phyloP scores from a whole-genome alignment of 1,140 invertebrate genomes.

The Paracyclopina nana region DNA sequence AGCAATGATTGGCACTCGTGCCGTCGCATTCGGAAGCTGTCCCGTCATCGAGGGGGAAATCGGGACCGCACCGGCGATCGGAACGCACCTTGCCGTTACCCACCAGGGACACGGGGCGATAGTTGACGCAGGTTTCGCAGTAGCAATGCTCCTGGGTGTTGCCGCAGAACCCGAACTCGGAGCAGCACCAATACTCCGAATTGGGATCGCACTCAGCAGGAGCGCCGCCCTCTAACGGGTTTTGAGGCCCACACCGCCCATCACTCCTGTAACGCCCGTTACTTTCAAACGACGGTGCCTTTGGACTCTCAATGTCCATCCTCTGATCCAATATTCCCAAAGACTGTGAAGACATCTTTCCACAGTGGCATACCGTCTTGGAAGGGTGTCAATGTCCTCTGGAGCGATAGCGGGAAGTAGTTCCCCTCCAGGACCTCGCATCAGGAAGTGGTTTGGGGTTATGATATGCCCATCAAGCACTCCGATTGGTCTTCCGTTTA shows the following conservation, averaged over 20 bases:
- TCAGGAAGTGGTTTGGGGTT: no score
- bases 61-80: conserved; percentile 19
- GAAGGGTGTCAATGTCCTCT: no score
- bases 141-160: conserved; percentile 20
- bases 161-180: conserved; percentile 21
- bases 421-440: no score
- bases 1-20: conserved; percentile 19
- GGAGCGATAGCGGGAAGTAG: no score
- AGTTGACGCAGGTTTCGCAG: conserved; percentile 21
- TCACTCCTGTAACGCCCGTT: conserved; percentile 16
- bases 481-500: no score
- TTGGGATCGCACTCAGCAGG: conserved; percentile 19
- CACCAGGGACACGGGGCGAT: conserved; percentile 15
- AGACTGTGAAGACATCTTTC: no score
- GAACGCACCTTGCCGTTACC: conserved; percentile 12
- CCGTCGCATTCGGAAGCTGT: conserved; percentile 19
- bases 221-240: conserved; percentile 17
- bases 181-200: conserved; percentile 21
- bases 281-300: conserved; percentile 8
- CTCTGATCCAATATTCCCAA: no score
- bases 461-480: no score
- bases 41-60: conserved; percentile 18
- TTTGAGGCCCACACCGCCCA: conserved; percentile 19
- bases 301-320: background rate
- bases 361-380: no score